These are phyloP conservation scores for Holocentrus rufus DNA, from an alignment of 2,797 vertebrate genomes.

Conservation along the genomic window DNA sequence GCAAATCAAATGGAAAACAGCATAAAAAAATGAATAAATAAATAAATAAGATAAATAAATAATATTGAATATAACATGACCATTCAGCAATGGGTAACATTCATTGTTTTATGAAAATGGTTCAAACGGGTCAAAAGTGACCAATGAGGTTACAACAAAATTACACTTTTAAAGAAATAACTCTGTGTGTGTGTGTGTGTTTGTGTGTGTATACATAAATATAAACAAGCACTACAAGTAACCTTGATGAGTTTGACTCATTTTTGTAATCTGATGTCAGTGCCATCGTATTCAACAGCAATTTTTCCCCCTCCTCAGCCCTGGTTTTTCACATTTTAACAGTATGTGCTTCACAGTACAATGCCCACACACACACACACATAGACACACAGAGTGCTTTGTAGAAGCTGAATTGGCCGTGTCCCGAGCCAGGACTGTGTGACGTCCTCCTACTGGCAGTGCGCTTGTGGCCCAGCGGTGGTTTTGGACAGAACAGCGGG, in stretches of 20 bases:
- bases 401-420: constrained; percentile 17
- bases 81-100: background rate
- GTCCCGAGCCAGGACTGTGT: constrained; percentile 9
- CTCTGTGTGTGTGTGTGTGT: too few species aligned
- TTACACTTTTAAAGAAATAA: too few species aligned
- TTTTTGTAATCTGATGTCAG: too few species aligned
- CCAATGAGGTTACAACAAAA: too few species aligned
- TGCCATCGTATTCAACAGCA: too few species aligned
- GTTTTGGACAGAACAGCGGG: constrained; percentile 31
- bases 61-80: background rate
- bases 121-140: too few species aligned
- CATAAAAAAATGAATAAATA: background rate
- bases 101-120: background rate
- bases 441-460: constrained; percentile 16
- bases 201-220: too few species aligned
- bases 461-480: constrained; percentile 36
- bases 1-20: background rate
- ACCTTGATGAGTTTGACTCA: too few species aligned
- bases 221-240: too few species aligned
- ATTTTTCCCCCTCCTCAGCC: too few species aligned
- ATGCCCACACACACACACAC: constrained; percentile 7
- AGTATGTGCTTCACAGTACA: too few species aligned
- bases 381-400: background rate
- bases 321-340: too few species aligned
- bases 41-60: background rate